Conservation (phyloP, 2,888 invertebrate genomes). For the Brenthis hecate region DNA sequence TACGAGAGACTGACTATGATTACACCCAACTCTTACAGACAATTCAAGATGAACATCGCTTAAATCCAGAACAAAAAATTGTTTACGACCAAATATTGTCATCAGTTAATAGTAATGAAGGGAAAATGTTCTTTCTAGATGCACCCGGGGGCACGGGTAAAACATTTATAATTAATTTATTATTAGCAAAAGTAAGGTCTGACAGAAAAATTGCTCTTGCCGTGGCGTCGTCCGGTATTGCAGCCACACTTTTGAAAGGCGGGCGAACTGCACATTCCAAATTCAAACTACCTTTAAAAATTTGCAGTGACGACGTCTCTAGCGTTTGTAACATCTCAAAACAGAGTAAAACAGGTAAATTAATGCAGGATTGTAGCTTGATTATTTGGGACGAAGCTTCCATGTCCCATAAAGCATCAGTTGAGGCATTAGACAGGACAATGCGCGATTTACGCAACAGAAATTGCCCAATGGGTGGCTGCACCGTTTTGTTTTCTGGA, state of each 20-base stretch:
- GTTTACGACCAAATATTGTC: conserved; percentile 16
- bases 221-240: conserved; percentile 46
- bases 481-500: conserved; percentile 43
- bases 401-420: conserved; percentile 45
- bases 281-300: conserved; percentile 50
- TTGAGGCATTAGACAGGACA: conserved; percentile 48
- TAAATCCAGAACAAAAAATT: conserved; percentile 5
- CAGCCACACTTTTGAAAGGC: conserved; percentile 54
- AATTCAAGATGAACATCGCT: neutral
- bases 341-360: conserved; percentile 46
- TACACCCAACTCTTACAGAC: too few relatives aligned
- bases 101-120: neutral
- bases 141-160: conserved; percentile 24
- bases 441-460: conserved; percentile 45
- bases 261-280: conserved; percentile 54
- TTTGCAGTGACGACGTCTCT: conserved; percentile 42
- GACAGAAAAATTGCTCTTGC: conserved; percentile 50
- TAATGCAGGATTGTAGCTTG: conserved; percentile 44
- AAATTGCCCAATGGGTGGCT: conserved; percentile 43
- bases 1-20: too few relatives aligned
- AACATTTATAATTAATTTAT: conserved; percentile 19
- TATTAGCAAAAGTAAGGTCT: conserved; percentile 32
- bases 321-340: conserved; percentile 46
- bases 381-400: conserved; percentile 46
- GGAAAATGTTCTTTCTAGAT: conserved; percentile 17